These are phyloP conservation scores for Aeoliscus strigatus DNA, from an alignment of 2,797 vertebrate genomes.

Conservation along the genomic window DNA sequence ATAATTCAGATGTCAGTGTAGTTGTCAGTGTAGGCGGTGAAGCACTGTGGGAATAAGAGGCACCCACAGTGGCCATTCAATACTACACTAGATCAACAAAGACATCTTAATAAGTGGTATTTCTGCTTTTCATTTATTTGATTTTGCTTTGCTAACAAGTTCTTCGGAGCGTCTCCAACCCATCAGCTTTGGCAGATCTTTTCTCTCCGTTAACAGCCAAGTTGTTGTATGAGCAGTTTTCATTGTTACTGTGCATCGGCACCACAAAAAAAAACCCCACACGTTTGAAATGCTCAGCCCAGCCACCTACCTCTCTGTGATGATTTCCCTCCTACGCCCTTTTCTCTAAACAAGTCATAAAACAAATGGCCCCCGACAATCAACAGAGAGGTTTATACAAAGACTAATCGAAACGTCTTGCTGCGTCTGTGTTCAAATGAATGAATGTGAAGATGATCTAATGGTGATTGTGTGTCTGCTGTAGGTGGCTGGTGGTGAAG, in stretches of 20 bases:
- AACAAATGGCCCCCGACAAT: slow-evolving; percentile 11
- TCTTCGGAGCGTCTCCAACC: slow-evolving; percentile 9
- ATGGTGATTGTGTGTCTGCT: slow-evolving; percentile 5
- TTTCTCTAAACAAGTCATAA: slow-evolving; percentile 24
- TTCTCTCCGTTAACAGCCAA: slow-evolving; percentile 26
- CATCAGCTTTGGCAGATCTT: slow-evolving; percentile 3
- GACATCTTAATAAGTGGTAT: not conserved
- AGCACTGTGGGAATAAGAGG: not conserved
- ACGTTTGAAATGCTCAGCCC: slow-evolving; percentile 28
- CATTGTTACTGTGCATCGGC: slow-evolving; percentile 40
- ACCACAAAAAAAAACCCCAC: slow-evolving; percentile 51
- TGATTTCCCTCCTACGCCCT: slow-evolving; percentile 52
- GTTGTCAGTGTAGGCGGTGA: slow-evolving; percentile 13
- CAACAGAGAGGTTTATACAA: slow-evolving; percentile 2
- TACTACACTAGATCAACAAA: slow-evolving; percentile 11
- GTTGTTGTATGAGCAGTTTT: slow-evolving; percentile 39
- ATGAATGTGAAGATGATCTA: not conserved
- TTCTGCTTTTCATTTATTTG: not conserved
- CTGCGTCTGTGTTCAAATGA: too few relatives aligned
- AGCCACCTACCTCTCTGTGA: slow-evolving; percentile 52
- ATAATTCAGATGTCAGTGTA: slow-evolving; percentile 7
- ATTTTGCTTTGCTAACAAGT: slow-evolving; percentile 1
- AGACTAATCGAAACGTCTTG: too few relatives aligned
- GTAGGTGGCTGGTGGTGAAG: slow-evolving; percentile 83
- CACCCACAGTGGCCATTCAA: slow-evolving; percentile 3